These are phyloP conservation scores for Anoplolepis gracilipes DNA, from an alignment of 1,140 invertebrate species.

Conservation along the genomic window DNA sequence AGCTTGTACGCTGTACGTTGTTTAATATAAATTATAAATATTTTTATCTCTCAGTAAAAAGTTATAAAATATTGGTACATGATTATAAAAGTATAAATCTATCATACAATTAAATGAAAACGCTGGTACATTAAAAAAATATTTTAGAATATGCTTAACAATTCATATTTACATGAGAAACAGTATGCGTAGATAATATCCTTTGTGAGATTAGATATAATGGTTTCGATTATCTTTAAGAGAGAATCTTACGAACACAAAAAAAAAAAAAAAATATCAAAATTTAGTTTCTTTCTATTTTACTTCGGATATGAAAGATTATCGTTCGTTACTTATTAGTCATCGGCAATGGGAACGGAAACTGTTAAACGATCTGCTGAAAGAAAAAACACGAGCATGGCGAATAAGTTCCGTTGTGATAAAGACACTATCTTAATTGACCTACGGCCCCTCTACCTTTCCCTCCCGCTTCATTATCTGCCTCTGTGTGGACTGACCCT, in stretches of 20 bases:
- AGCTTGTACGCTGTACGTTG: not conserved
- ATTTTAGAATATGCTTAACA: not conserved
- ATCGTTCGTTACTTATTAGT: not conserved
- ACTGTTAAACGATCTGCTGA: not conserved
- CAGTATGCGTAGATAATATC: not conserved
- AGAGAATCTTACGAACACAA: not conserved
- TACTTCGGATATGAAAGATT: not conserved
- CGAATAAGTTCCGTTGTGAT: conserved; percentile 30
- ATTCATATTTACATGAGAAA: not conserved
- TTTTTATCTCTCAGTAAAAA: not conserved
- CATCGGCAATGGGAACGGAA: not conserved
- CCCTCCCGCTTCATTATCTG: conserved; percentile 64
- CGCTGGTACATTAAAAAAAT: not conserved
- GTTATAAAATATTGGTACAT: not conserved
- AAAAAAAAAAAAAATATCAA: not conserved
- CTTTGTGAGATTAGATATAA: not conserved
- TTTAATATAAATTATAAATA: not conserved
- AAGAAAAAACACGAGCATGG: not conserved
- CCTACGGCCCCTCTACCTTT: conserved; percentile 77
- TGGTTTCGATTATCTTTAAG: not conserved
- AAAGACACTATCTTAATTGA: conserved; percentile 81
- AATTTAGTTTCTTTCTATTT: not conserved
- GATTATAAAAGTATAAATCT: not conserved
- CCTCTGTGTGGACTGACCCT: conserved; percentile 61
- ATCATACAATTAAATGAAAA: not conserved